A percentile compares a stretch with the other conserved stretches of the same genome.
Evolutionary conservation across 2,797 vertebrate species (phyloP).

Genomic region (Antrozous pallidus): DNA sequence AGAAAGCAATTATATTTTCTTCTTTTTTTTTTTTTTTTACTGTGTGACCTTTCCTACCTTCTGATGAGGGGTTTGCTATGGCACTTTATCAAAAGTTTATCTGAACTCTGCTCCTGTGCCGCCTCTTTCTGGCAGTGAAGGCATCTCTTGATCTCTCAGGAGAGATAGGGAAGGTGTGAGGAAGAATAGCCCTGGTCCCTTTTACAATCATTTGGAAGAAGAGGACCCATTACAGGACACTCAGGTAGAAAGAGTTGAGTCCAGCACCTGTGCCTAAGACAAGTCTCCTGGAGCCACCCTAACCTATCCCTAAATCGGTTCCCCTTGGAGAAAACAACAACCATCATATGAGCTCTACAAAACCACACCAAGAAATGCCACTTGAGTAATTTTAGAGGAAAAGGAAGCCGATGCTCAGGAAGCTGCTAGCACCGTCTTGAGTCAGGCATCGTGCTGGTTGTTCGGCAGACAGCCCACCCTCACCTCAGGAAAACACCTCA

Average conservation of each 20-base stretch:
- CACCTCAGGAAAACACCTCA: constrained; percentile 31
- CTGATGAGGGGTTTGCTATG: constrained; percentile 71
- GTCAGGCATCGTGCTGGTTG: constrained; percentile 10
- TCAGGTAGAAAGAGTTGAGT: neutral
- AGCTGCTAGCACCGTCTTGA: constrained; percentile 49
- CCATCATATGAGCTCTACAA: constrained; percentile 43
- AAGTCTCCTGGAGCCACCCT: constrained; percentile 16
- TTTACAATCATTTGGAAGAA: neutral
- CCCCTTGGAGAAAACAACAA: constrained; percentile 43
- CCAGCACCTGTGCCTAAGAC: neutral
- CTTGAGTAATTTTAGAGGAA: constrained; percentile 63
- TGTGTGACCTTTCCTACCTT: constrained; percentile 84
- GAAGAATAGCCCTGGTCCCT: neutral
- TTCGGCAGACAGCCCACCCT: constrained; percentile 35
- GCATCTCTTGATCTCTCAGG: neutral
- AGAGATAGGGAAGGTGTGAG: neutral
- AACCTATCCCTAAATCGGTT: constrained; percentile 28
- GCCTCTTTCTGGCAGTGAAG: neutral
- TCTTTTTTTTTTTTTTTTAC: constrained; percentile 79
- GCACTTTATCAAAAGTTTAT: constrained; percentile 80
- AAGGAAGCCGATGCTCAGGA: constrained; percentile 72
- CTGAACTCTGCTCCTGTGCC: constrained; percentile 71
- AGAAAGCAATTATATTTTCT: constrained; percentile 87
- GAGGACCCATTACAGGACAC: neutral
- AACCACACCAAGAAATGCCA: constrained; percentile 56